Percentiles rank a stretch among this genome's conserved stretches.
Conservation (phyloP, 2,113 vertebrate species). For the Delphinus delphis region DNA sequence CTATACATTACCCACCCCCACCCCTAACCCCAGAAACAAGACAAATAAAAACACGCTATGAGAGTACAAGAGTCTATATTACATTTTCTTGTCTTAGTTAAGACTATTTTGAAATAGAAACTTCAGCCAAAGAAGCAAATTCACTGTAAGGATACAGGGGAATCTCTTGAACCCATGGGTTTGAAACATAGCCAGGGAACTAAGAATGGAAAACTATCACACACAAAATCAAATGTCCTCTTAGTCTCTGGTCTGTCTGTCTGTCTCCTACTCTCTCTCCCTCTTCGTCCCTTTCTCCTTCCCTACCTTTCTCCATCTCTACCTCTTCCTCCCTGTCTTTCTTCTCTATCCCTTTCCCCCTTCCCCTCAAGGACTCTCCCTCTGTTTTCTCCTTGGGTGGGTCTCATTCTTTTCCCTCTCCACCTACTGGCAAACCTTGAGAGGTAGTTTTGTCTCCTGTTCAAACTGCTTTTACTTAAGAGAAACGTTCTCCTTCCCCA, state of each 20-base stretch:
- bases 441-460: neutral
- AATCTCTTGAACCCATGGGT: neutral
- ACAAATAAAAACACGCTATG: neutral
- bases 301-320: neutral
- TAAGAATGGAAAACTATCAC: neutral
- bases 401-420: neutral
- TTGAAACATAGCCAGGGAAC: neutral
- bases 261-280: neutral
- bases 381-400: neutral
- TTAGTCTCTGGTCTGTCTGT: neutral
- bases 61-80: neutral
- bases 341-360: neutral
- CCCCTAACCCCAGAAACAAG: neutral
- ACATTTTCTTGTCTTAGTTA: neutral
- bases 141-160: neutral
- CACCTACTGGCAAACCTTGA: neutral
- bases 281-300: neutral
- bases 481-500: neutral
- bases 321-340: neutral
- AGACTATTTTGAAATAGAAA: conserved; percentile 17
- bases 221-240: neutral
- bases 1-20: neutral
- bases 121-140: neutral
- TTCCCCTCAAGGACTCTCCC: neutral
- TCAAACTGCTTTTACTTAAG: neutral